Percentiles rank a stretch among this genome's conserved stretches.
Evolutionary conservation across 2,113 vertebrate genomes (phyloP).

Genomic region (Seriola quinqueradiata): DNA sequence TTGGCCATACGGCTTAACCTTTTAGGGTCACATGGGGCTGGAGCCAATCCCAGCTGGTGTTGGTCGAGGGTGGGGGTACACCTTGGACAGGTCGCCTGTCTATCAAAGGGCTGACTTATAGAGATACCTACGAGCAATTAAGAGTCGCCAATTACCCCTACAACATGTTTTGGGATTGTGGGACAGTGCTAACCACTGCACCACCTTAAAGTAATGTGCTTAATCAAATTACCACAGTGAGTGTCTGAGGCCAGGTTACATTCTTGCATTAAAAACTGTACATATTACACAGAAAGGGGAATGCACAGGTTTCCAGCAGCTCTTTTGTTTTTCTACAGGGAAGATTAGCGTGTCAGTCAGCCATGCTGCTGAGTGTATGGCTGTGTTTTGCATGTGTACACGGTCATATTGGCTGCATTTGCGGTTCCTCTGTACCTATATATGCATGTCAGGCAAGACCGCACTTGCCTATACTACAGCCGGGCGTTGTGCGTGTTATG

Average conservation of each 20-base stretch:
- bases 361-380: constrained; percentile 7
- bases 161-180: too few relatives aligned
- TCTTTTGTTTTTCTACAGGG: neutral
- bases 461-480: neutral
- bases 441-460: constrained; percentile 12
- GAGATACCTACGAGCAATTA: too few relatives aligned
- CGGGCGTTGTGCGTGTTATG: neutral
- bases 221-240: neutral
- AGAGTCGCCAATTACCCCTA: too few relatives aligned
- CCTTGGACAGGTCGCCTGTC: too few relatives aligned
- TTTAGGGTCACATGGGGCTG: too few relatives aligned
- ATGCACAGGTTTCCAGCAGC: neutral
- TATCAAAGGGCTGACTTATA: too few relatives aligned
- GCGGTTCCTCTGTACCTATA: neutral
- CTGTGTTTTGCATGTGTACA: constrained; percentile 19
- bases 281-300: neutral
- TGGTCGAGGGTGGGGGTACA: too few relatives aligned
- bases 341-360: neutral
- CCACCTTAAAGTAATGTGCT: neutral
- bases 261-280: neutral
- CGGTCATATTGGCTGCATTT: neutral
- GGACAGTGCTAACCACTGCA: too few relatives aligned
- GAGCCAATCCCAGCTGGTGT: too few relatives aligned
- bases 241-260: too few relatives aligned
- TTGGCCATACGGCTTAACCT: too few relatives aligned